A percentile compares a stretch with the other conserved stretches of the same genome.
Evolutionary conservation across 2,888 invertebrate species (phyloP).

Genomic region (Pyrocoelia pectoralis): DNA sequence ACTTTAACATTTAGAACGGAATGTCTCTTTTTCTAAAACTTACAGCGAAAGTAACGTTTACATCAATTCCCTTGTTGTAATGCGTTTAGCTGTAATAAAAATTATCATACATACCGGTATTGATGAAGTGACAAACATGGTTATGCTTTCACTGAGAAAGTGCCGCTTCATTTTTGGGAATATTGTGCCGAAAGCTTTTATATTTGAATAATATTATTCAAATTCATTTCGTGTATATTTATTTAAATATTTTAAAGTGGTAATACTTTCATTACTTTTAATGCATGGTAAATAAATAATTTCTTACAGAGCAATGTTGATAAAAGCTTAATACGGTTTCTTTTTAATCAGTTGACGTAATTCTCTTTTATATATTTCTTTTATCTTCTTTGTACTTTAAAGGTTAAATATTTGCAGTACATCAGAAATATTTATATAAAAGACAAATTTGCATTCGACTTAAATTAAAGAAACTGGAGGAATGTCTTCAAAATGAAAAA

Average conservation of each 20-base stretch:
- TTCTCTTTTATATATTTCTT: too few relatives aligned
- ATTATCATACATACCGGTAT: constrained; percentile 13
- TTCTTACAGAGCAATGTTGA: too few relatives aligned
- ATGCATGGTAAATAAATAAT: not conserved
- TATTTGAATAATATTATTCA: constrained; percentile 14
- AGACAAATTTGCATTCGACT: too few relatives aligned
- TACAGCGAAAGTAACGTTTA: constrained; percentile 4
- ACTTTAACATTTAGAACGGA: constrained; percentile 16
- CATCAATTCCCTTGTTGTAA: constrained; percentile 13
- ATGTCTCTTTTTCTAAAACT: constrained; percentile 1
- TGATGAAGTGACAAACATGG: constrained; percentile 20
- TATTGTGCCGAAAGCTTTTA: constrained; percentile 9
- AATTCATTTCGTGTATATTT: not conserved
- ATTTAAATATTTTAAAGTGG: not conserved
- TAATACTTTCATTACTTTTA: not conserved
- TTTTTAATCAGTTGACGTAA: too few relatives aligned
- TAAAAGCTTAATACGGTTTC: too few relatives aligned
- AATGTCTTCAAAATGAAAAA: too few relatives aligned
- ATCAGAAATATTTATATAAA: too few relatives aligned
- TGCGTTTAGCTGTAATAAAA: constrained; percentile 21
- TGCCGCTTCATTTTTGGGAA: constrained; percentile 10
- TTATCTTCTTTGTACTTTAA: too few relatives aligned
- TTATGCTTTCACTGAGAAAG: constrained; percentile 25
- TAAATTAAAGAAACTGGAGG: too few relatives aligned
- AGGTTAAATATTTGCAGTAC: too few relatives aligned